Evolutionary conservation across 2,888 invertebrate genomes (phyloP), one percentile per base, ranked within the genome.

Genomic region (Cryptophagus acutangulus): DNA sequence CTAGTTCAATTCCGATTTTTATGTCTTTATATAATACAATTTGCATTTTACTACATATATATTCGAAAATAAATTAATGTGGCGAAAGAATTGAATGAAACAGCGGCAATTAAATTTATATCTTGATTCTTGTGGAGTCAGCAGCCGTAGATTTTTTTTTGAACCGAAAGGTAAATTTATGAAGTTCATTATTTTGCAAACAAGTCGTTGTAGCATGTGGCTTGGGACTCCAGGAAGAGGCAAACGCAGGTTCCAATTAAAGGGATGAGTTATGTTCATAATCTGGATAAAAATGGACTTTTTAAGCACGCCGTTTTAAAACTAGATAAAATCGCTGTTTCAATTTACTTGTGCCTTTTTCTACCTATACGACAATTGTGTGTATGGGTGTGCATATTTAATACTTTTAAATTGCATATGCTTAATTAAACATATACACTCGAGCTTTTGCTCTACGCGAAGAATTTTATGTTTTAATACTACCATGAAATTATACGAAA

Each of bases 151-250:
- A 31, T 45, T 55, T 59, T 58, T 58, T 57, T 47, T 50, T 49
- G 49, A 42, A 48, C 49, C n/a, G 53, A 46, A 52, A 55, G 55
- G 56, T 55, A 51, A 59, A 62, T 61, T 62, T 62, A 62, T 62
- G 56, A 55, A 59, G 58, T 60, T 62, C 59, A 60, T 62, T 61
- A 62, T 59, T 57, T 57, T 45, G 54, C 52, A 53, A 58, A 59
- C 57, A 58, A 58, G 52, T 52, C 51, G 50, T 48, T 49, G 49
- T 50, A 52, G 55, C 54, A 53, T 59, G 57, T 52, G 55, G 57
- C 46, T 44, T 36, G 50, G 46, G 51, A 25, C 26, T 29, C 18
- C 15, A 25, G 15, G 15, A 31, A 41, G 38, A 43, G 45, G 39
- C 41, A 41, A 46, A 47, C 40, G 45, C 47, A 38, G 46, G 33